Evolutionary conservation across 1,140 invertebrate species (phyloP).

Genomic region (Radopholus similis): DNA sequence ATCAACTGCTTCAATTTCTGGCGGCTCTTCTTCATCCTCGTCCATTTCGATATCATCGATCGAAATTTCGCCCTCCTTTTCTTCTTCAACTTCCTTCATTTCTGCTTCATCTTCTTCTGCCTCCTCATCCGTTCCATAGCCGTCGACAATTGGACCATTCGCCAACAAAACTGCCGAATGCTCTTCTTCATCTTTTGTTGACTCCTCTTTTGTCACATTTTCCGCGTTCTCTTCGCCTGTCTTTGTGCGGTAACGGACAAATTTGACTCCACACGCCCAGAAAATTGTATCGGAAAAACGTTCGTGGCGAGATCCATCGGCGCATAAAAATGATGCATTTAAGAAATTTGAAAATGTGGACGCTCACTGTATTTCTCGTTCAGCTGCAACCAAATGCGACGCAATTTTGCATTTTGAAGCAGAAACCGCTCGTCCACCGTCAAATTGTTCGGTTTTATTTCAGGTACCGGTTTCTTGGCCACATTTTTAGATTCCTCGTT

Average conservation of each 20-base stretch:
- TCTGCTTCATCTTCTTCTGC: neutral
- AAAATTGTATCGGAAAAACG: constrained; percentile 42
- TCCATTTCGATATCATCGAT: constrained; percentile 15
- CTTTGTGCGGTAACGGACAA: constrained; percentile 7
- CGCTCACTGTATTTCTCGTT: neutral
- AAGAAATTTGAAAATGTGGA: neutral
- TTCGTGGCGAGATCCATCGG: constrained; percentile 31
- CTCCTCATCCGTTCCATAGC: neutral
- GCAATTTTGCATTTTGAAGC: constrained; percentile 7
- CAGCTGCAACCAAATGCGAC: constrained; percentile 7
- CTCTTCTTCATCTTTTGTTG: neutral
- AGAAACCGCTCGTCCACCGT: neutral
- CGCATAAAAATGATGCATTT: neutral
- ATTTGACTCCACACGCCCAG: constrained; percentile 30
- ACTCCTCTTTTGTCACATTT: neutral
- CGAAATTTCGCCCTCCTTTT: constrained; percentile 17
- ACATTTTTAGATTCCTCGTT: neutral
- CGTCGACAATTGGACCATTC: neutral
- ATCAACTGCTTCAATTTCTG: neutral
- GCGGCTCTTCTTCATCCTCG: neutral
- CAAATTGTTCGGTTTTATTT: neutral
- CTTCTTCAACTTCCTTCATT: neutral
- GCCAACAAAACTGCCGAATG: neutral
- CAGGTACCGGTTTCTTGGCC: neutral
- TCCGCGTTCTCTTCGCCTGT: neutral